A percentile compares a stretch with the other conserved stretches of the same genome.
These are phyloP conservation scores for Corythaixoides concolor DNA, from an alignment of 2,113 vertebrate species.

Conservation along the genomic window DNA sequence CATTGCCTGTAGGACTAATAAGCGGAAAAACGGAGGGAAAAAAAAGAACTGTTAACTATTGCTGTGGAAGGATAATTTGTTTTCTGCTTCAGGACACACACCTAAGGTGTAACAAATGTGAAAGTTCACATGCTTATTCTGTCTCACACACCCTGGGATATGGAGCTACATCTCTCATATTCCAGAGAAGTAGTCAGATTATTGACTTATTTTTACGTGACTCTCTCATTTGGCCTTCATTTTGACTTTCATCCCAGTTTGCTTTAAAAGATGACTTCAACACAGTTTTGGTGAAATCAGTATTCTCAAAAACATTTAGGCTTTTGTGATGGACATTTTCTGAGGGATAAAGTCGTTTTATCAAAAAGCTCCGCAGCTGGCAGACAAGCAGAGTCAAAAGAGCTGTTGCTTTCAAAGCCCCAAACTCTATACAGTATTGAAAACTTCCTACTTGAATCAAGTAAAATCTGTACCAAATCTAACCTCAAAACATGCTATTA, in stretches of 20 bases:
- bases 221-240: neutral
- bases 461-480: neutral
- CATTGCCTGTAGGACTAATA: neutral
- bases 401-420: neutral
- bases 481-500: neutral
- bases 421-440: neutral
- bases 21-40: neutral
- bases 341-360: neutral
- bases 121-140: accelerated
- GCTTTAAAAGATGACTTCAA: neutral
- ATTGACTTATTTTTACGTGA: neutral
- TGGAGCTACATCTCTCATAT: neutral
- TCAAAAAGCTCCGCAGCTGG: neutral
- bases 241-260: neutral
- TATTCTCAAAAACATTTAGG: neutral
- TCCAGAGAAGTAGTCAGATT: neutral
- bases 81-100: neutral
- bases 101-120: neutral
- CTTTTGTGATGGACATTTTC: neutral
- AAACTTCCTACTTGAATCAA: neutral
- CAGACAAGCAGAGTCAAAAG: neutral
- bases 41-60: neutral
- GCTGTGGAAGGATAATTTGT: neutral
- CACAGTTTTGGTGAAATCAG: neutral
- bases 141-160: neutral